These are phyloP conservation scores for human DNA, from an alignment of 2,113 vertebrate genomes.

Conservation along the genomic window DNA sequence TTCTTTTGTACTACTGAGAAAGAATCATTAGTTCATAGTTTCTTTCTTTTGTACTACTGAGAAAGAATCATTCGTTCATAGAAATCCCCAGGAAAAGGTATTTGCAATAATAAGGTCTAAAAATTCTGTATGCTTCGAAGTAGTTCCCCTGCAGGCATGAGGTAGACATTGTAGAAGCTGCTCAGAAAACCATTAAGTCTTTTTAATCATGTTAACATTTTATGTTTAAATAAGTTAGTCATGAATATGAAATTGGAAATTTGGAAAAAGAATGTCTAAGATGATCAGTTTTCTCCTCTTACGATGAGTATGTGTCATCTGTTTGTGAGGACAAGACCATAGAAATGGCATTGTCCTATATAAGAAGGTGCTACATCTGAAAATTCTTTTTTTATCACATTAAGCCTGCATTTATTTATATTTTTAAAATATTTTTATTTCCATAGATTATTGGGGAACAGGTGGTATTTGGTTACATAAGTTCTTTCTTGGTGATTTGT, in stretches of 20 bases:
- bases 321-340: neutral
- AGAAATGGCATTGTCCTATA: neutral
- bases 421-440: too few relatives aligned
- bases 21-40: neutral
- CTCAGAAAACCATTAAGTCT: neutral
- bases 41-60: neutral
- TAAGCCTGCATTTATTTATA: too few relatives aligned
- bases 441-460: too few relatives aligned
- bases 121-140: neutral
- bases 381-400: too few relatives aligned
- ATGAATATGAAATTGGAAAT: neutral
- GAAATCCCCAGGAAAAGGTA: neutral
- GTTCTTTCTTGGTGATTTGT: too few relatives aligned
- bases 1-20: neutral
- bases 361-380: neutral
- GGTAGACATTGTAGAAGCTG: neutral
- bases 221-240: conserved; percentile 1
- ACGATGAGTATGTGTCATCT: neutral
- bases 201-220: conserved; percentile 19
- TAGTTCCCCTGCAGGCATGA: neutral
- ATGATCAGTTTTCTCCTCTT: neutral
- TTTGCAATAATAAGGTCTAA: neutral
- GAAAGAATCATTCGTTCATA: neutral
- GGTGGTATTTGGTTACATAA: too few relatives aligned
- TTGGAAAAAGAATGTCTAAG: neutral